Evolutionary conservation across 2,797 vertebrate species (phyloP).

Genomic region (Pipistrellus pipistrellus): DNA sequence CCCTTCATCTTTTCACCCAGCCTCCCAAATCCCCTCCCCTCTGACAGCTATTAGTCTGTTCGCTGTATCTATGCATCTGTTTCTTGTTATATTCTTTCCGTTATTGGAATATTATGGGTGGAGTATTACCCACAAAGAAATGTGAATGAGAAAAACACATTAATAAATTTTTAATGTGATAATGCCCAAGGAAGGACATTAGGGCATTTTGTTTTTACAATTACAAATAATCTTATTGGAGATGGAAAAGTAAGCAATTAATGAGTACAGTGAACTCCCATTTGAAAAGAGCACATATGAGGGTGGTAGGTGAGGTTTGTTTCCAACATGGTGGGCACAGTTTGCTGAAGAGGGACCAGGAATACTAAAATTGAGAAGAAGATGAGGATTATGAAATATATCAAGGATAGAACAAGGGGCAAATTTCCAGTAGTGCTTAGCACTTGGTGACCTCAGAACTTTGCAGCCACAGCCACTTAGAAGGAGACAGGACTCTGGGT

Average conservation of each 20-base stretch:
- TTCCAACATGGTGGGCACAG: background rate
- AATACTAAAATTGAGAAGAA: background rate
- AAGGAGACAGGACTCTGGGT: constrained; percentile 1
- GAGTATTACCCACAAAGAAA: constrained; percentile 22
- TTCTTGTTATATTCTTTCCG: constrained; percentile 6
- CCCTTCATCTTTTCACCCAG: background rate
- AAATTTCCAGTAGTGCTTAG: background rate
- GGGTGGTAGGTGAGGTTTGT: background rate
- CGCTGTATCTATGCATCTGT: background rate
- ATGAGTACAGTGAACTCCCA: background rate
- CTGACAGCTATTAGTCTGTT: background rate
- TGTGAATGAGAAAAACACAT: constrained; percentile 52
- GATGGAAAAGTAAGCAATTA: background rate
- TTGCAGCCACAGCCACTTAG: background rate
- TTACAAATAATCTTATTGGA: background rate
- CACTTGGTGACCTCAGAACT: background rate
- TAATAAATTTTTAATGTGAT: background rate
- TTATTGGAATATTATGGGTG: background rate
- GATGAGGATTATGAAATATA: background rate
- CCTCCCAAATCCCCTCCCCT: background rate
- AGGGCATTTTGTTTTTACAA: constrained; percentile 31
- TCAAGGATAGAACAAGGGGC: background rate
- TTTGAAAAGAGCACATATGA: background rate
- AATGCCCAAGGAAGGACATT: constrained; percentile 12
- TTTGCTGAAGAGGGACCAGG: background rate